These are phyloP conservation scores for Sminthurides aquaticus DNA, from an alignment of 2,888 invertebrate species.

Conservation along the genomic window DNA sequence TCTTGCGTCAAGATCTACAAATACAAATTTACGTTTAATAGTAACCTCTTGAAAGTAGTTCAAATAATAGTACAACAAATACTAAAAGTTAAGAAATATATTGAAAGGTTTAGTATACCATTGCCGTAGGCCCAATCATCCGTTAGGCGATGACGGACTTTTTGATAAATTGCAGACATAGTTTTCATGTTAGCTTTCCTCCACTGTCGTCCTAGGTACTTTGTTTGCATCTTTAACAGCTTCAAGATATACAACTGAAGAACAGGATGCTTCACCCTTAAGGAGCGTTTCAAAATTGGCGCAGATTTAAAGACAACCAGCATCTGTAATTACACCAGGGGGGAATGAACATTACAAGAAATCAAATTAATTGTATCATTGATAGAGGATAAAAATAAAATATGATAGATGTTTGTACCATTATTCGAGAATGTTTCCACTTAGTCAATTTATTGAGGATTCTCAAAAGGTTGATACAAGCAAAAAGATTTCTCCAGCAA, in stretches of 20 bases:
- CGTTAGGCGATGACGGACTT: constrained; percentile 88
- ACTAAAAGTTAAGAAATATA: neutral
- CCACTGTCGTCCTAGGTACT: constrained; percentile 98
- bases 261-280: constrained; percentile 91
- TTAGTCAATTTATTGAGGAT: constrained; percentile 97
- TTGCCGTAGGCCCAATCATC: constrained; percentile 99
- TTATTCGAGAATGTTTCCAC: constrained; percentile 98
- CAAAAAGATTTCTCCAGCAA: constrained; percentile 97
- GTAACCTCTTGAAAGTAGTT: neutral
- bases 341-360: constrained; percentile 44
- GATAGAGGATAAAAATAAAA: constrained; percentile 1
- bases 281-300: constrained; percentile 89
- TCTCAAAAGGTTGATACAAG: constrained; percentile 90
- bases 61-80: neutral
- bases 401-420: too few species aligned
- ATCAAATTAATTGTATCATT: neutral
- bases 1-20: constrained; percentile 79
- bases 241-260: constrained; percentile 97
- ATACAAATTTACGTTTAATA: neutral
- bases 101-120: constrained; percentile 50
- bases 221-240: constrained; percentile 97
- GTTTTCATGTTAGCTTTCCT: constrained; percentile 99
- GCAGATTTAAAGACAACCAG: constrained; percentile 98
- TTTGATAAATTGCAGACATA: constrained; percentile 96
- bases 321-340: constrained; percentile 58